Evolutionary conservation across 1,140 invertebrate species (phyloP), one percentile per base, ranked within the genome.

Genomic region (Solenopsis fugax): DNA sequence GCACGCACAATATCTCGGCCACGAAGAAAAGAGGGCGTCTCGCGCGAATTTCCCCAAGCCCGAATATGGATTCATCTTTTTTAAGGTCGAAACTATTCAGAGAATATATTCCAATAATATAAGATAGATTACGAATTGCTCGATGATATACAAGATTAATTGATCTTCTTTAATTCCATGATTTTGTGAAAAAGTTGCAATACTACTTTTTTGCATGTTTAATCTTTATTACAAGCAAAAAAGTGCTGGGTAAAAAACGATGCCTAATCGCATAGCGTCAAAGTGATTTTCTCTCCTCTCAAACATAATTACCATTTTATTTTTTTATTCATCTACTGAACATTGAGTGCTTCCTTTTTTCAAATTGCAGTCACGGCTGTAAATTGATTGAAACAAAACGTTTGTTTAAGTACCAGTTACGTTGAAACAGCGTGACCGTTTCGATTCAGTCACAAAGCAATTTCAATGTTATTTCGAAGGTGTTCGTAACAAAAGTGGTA

Each of bases 201-300:
- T 12, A 29, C 6, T 58, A 37, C 18, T 52, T 54, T 12, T 18
- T 72, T 24, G 52, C 37, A 6, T 10, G 1, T 41, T 67, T 45
- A 37, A 10, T 29, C 21, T 48, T 60, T 41, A 37, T 48, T 12
- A 3, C 12, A 13, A 56, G 18, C 5, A 1, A 12, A 71, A 37
- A 77, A 85, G 37, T 52, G n/a, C 37, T 45, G 41, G 45, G 45
- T 87, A 69, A 84, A 87, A 81, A 86, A 34, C 10, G n/a, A n/a
- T 65, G 48, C 41, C 12, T 64, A 64, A 34, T 34, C 48, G 9
- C 16, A 76, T 16, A 29, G 24, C 50, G 13, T 16, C 16, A 37
- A n/a, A 76, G 9, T 37, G 71, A 88, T 88, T 84, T 88, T 85
- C 64, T 85, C 56, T 85, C 56, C 50, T 48, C 37, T 37, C 34